Evolutionary conservation across 2,797 vertebrate species (phyloP), one percentile per base, ranked within the genome.

Genomic region (Leuciscus waleckii): DNA sequence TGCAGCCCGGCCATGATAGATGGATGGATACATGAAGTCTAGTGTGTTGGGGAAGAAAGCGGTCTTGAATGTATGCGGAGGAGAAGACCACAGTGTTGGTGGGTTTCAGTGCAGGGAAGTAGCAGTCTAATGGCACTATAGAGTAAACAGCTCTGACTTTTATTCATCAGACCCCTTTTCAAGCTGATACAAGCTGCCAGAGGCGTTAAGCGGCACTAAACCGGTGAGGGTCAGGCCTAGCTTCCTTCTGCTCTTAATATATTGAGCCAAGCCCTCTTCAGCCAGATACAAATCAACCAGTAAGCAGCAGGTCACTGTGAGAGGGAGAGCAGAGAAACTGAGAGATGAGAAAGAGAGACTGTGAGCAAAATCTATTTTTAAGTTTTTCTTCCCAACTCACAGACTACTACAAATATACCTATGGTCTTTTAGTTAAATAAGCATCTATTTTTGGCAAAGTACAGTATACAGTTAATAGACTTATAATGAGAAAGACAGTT

Each of bases 71-170:
- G 74, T 56, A 11, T 69, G 11, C 0, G n/a, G n/a, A 69, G 46
- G 16, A 54, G 81, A 83, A 84, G 63, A 41, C 32, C 21, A 23
- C 8, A 0, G 32, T 26, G 11, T 65, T 29, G 90, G 91, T 91
- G 91, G 92, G 93, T 54, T 91, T 88, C 90, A 87, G 86, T 88
- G 88, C 91, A 89, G 89, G 89, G 87, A 88, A 78, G 86, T 84
- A 85, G 91, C 16, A 69, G 88, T 88, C 87, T 89, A 90, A 91
- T 90, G 89, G 81, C 88, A 90, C 91, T 91, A 90, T 89, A 91
- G 90, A 92, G 91, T 90, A 94, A 92, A 93, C 89, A 89, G 89
- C 90, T 82, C 89, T 46, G 29, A 85, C 54, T 79, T 79, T 46
- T 85, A 79, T 73, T 85, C 76, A 68, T 85, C 68, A 79, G 51